Evolutionary conservation across 1,140 invertebrate genomes (phyloP), one percentile per base, ranked within the genome.

Genomic region (Lepidurus packardi): DNA sequence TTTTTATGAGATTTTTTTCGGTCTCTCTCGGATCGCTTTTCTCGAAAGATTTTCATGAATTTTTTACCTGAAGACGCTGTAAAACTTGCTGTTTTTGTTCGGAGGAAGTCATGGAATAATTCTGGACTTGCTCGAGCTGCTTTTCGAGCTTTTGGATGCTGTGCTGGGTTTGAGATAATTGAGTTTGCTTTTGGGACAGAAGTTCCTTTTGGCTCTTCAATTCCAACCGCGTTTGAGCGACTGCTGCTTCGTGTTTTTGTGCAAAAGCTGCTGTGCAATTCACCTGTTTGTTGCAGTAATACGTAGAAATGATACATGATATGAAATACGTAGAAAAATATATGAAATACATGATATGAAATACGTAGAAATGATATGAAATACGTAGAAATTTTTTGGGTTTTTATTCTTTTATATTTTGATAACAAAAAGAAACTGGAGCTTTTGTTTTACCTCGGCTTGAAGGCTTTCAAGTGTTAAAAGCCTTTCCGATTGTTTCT

Each of bases 71-170:
- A 11, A 65, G 53, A 16, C 13, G 53, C 21, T 65, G 53, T 10
- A 65, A 21, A 65, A 65, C 53, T 65, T 65, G 53, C 13, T 65
- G 53, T 65, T 65, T 65, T 65, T 65, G 53, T 65, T 65, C 53
- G 6, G 53, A 65, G 21, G 53, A 13, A n/a, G 53, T 11, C 53
- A 7, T 21, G 53, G 53, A n/a, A 16, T 65, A 65, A 65, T 65
- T 65, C 21, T 65, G 53, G 4, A 16, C 53, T 65, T 65, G 53
- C 21, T 65, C 21, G 6, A 65, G 13, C 21, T 65, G 53, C 8
- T n/a, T 21, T 65, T 65, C 53, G 53, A 65, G 53, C 53, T n/a
- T 65, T 65, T 4, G 16, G 53, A 65, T 65, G 53, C 16, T 21
- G 8, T 65, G 9, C 13, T 65, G 10, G 21, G 8, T 65, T 65